A percentile compares a stretch with the other conserved stretches of the same genome.
These are phyloP conservation scores for Pipra filicauda DNA, from an alignment of 2,113 vertebrate species.

Conservation along the genomic window DNA sequence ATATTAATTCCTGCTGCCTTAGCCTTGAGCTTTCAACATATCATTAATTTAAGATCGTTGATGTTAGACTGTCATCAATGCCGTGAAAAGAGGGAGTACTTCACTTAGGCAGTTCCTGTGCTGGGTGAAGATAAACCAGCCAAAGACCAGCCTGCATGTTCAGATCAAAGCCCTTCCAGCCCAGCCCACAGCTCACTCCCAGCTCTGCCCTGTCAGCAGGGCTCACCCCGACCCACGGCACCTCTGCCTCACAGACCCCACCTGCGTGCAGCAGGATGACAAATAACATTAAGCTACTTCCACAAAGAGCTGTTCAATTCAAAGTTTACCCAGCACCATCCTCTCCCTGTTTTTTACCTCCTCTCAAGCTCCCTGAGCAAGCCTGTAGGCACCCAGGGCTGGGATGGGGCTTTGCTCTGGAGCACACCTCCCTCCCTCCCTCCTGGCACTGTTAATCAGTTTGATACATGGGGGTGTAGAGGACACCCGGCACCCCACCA, in stretches of 20 bases:
- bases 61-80: background rate
- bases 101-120: background rate
- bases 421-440: background rate
- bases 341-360: background rate
- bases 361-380: background rate
- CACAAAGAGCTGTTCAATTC: background rate
- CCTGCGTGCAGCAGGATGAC: rapidly evolving
- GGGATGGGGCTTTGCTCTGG: background rate
- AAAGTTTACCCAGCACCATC: background rate
- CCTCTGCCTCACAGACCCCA: background rate
- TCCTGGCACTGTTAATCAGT: background rate
- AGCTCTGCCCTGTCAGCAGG: background rate
- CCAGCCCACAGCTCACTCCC: background rate
- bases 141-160: background rate
- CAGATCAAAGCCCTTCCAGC: background rate
- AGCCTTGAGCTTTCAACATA: constrained; percentile 39
- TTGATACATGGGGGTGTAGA: background rate
- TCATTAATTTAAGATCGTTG: constrained; percentile 2
- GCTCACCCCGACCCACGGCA: background rate
- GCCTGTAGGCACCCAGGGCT: background rate
- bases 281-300: background rate
- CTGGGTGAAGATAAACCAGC: background rate
- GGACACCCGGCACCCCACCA: background rate
- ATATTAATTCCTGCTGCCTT: constrained; percentile 52
- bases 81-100: background rate